phyloP scores from a whole-genome alignment of 2,888 invertebrate genomes.

The Muschampia plurimacula region DNA sequence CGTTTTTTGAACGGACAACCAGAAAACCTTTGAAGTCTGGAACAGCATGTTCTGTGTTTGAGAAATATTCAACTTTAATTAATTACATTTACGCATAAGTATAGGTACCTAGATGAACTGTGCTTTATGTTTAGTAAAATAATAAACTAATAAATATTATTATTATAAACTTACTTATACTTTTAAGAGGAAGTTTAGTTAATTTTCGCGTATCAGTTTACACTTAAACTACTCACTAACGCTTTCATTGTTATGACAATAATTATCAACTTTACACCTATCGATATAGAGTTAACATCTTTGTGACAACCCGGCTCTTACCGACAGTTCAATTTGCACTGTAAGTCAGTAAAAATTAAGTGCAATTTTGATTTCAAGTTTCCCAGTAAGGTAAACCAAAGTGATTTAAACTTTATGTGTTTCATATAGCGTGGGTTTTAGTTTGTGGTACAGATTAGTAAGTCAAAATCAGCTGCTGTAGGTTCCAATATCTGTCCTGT shows the following conservation, averaged over 20 bases:
- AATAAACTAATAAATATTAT: too few relatives aligned
- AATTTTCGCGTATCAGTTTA: not conserved
- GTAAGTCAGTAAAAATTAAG: not conserved
- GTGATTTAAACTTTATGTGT: conserved; percentile 37
- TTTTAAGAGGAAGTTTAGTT: not conserved
- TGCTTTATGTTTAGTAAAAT: too few relatives aligned
- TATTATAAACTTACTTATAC: too few relatives aligned
- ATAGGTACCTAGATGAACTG: too few relatives aligned
- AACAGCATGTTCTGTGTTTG: too few relatives aligned
- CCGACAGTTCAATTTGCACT: not conserved
- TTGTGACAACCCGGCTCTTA: not conserved
- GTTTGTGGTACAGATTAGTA: conserved; percentile 45
- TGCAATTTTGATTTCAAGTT: not conserved
- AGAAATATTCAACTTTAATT: too few relatives aligned
- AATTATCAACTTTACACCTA: conserved; percentile 34
- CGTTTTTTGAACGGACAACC: too few relatives aligned
- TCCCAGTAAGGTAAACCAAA: not conserved
- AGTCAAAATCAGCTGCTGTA: conserved; percentile 66
- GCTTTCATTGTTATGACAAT: conserved; percentile 4
- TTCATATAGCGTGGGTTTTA: conserved; percentile 48
- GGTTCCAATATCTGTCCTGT: conserved; percentile 57
- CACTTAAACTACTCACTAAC: conserved; percentile 5
- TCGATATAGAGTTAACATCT: conserved; percentile 25
- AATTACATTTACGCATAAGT: too few relatives aligned
- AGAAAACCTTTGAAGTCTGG: too few relatives aligned